phyloP scores from a whole-genome alignment of 2,888 invertebrate species.

The Synanthedon myopaeformis region DNA sequence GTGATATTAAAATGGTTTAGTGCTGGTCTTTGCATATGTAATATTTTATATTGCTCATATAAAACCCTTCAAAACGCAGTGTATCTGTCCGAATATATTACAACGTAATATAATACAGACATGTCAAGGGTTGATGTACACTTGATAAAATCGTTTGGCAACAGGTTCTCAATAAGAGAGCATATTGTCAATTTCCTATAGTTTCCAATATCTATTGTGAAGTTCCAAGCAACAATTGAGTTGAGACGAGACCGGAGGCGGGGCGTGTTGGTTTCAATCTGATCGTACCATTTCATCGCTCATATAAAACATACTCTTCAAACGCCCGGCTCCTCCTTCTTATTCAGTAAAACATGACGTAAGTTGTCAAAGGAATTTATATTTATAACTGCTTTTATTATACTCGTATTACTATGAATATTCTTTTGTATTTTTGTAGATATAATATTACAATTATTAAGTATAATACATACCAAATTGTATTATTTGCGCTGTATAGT shows the following conservation, averaged over 20 bases:
- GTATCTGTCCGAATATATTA: too few species aligned
- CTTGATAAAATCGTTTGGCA: constrained; percentile 15
- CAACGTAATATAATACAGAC: not conserved
- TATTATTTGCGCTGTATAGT: too few species aligned
- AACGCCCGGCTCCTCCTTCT: constrained; percentile 1
- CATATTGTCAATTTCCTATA: constrained; percentile 35
- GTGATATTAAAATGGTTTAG: too few species aligned
- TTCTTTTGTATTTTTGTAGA: too few species aligned
- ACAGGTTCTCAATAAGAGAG: constrained; percentile 32
- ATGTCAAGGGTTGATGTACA: not conserved
- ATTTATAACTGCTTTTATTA: too few species aligned
- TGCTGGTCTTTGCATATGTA: not conserved
- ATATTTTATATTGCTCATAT: not conserved
- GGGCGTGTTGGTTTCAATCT: constrained; percentile 27
- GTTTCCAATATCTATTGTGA: constrained; percentile 19
- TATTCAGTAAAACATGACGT: too few species aligned
- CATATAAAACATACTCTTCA: constrained; percentile 9
- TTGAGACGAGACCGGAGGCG: constrained; percentile 19
- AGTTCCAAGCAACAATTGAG: constrained; percentile 37
- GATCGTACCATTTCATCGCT: constrained; percentile 20
- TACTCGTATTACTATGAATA: too few species aligned
- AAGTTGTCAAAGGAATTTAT: too few species aligned
- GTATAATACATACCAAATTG: too few species aligned
- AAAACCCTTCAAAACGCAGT: too few species aligned
- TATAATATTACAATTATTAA: too few species aligned